These are phyloP conservation scores for Abrostola tripartita DNA, from an alignment of 2,888 invertebrate genomes.

Conservation along the genomic window DNA sequence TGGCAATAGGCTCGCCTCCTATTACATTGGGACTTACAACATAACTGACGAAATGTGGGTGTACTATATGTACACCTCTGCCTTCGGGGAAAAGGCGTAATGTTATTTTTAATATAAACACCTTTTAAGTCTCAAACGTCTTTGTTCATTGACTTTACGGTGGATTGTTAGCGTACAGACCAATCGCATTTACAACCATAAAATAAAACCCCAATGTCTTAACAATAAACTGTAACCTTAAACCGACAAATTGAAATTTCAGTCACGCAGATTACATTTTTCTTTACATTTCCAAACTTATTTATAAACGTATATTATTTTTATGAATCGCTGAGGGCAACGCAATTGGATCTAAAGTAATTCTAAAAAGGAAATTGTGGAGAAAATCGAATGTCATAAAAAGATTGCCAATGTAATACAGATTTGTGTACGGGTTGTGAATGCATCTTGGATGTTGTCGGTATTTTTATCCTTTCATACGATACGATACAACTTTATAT, in stretches of 20 bases:
- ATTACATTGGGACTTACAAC: too few species aligned
- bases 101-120: too few species aligned
- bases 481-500: too few species aligned
- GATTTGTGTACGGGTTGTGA: background rate
- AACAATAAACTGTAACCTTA: constrained; percentile 22
- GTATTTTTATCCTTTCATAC: background rate
- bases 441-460: background rate
- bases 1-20: too few species aligned
- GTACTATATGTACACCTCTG: too few species aligned
- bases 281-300: constrained; percentile 28
- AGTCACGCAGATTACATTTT: constrained; percentile 39
- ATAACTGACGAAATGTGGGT: too few species aligned
- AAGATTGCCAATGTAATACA: constrained; percentile 1
- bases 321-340: constrained; percentile 9
- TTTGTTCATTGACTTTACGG: too few species aligned
- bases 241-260: constrained; percentile 29
- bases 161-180: too few species aligned
- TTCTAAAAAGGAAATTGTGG: constrained; percentile 20
- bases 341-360: constrained; percentile 4
- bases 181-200: background rate
- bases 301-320: constrained; percentile 16
- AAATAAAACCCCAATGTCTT: background rate
- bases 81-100: too few species aligned
- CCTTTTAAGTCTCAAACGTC: too few species aligned
- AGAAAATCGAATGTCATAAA: constrained; percentile 12